Evolutionary conservation across 2,888 invertebrate genomes (phyloP), one percentile per base, ranked within the genome.

Genomic region (Meteorus cinctellus): DNA sequence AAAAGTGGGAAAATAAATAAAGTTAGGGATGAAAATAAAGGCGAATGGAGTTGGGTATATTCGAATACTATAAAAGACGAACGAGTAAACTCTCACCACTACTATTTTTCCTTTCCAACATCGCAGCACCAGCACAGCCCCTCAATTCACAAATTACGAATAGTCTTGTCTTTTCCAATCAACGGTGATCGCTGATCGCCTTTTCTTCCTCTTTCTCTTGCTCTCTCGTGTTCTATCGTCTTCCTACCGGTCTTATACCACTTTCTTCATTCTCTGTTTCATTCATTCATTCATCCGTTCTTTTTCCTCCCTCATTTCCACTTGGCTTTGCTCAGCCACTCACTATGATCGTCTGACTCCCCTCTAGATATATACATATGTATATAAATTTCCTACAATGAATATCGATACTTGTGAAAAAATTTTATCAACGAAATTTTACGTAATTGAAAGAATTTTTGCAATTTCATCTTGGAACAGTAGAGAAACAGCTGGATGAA

Each of bases 161-260:
- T 86, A 86, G 85, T 83, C 29, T 83, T 85, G 86, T 85, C 86
- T 83, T 86, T 86, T 86, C 85, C 86, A 86, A 86, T 86, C 87
- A 86, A 82, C 79, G 72, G 66, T 70, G 24, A 24, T 24, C 24
- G 34, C 74, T 73, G 69, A 62, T 34, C 45, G 51, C 65, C 51
- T 73, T 45, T 67, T 75, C 63, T 76, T 77, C 80, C 80, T 24
- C 24, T 24, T 24, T 1, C 24, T 24, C 24, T 24, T 24, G 24
- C 24, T 24, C 24, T 24, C 24, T 81, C 79, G 75, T 78, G 76
- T 79, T 80, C 83, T 81, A 81, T 75, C 77, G 72, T 76, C 81
- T 78, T 14, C n/a, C 76, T 75, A 16, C 16, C 10, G 29, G 24
- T 36, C 34, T 48, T 48, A 19, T 60, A 5, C 34, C 70, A 24